A percentile compares a stretch with the other conserved stretches of the same genome.
Evolutionary conservation across 2,888 invertebrate genomes (phyloP).

Genomic region (Thereva nobilitata): DNA sequence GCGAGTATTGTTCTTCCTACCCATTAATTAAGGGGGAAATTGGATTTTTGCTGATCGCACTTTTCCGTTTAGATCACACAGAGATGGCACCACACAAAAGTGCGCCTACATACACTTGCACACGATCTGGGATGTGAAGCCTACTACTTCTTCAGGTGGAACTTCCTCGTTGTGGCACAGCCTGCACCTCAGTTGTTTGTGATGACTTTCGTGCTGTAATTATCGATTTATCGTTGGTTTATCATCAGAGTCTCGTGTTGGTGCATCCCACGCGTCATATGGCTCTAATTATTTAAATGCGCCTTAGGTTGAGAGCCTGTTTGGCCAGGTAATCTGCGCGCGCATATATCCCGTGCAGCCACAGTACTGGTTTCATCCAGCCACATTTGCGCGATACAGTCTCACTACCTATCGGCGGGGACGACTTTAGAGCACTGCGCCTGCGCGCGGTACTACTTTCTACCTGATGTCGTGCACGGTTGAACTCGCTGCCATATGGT

Average conservation of each 20-base stretch:
- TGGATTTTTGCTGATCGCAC: slow-evolving; percentile 1
- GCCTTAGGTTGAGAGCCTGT: slow-evolving; percentile 14
- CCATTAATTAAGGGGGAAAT: slow-evolving; percentile 23
- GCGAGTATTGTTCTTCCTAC: slow-evolving; percentile 26
- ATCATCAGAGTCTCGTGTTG: slow-evolving; percentile 41
- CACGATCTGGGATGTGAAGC: not conserved
- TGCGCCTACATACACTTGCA: slow-evolving; percentile 20
- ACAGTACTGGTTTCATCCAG: slow-evolving; percentile 19
- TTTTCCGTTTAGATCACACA: not conserved
- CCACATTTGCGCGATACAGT: slow-evolving; percentile 1
- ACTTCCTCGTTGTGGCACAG: slow-evolving; percentile 23
- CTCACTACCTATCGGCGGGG: not conserved
- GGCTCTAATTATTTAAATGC: slow-evolving; percentile 43
- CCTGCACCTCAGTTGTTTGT: slow-evolving; percentile 4
- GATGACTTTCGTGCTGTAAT: slow-evolving; percentile 43
- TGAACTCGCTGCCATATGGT: slow-evolving; percentile 35
- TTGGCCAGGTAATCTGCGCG: slow-evolving; percentile 27
- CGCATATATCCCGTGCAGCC: slow-evolving; percentile 14
- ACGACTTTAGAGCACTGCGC: too few relatives aligned
- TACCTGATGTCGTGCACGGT: slow-evolving; percentile 34
- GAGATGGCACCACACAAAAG: not conserved
- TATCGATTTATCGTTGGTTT: slow-evolving; percentile 42
- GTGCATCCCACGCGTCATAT: slow-evolving; percentile 41
- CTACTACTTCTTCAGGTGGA: slow-evolving; percentile 20
- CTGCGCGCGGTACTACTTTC: slow-evolving; percentile 22